Evolutionary conservation across 2,113 vertebrate genomes (phyloP).

Genomic region (Bungarus multicinctus): DNA sequence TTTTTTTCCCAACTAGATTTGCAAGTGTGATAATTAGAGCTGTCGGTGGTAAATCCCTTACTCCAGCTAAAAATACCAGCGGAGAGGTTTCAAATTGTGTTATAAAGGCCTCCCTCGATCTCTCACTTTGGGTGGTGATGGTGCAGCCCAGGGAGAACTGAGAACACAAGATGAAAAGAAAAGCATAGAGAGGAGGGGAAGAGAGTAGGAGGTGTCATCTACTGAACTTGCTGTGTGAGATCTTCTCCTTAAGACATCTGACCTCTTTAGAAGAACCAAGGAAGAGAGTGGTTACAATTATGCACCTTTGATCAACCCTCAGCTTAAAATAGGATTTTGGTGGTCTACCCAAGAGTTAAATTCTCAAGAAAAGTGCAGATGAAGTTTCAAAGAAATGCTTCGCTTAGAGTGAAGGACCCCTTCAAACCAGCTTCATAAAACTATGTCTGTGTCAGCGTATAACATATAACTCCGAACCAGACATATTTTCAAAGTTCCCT

Average conservation of each 20-base stretch:
- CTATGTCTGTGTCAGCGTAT: neutral
- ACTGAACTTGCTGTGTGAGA: neutral
- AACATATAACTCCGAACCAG: too few species aligned
- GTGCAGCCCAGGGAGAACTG: fast-evolving
- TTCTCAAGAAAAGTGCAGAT: neutral
- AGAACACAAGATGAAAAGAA: neutral
- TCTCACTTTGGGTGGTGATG: fast-evolving
- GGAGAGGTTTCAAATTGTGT: neutral
- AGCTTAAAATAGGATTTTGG: neutral
- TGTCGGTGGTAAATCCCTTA: neutral
- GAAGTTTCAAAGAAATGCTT: neutral
- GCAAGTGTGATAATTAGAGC: conserved; percentile 16
- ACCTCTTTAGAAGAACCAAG: neutral
- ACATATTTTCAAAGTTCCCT: too few species aligned
- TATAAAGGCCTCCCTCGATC: neutral
- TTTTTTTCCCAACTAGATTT: neutral
- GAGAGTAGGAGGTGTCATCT: neutral
- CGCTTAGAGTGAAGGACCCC: neutral
- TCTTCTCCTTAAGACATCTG: fast-evolving
- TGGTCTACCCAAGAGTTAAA: neutral
- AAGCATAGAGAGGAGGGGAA: neutral
- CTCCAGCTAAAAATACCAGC: neutral
- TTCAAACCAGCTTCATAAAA: neutral
- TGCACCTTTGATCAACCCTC: neutral
- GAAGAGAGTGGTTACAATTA: neutral